These are phyloP conservation scores for Coregonus sp. DNA, from an alignment of 2,797 vertebrate species.

Conservation along the genomic window DNA sequence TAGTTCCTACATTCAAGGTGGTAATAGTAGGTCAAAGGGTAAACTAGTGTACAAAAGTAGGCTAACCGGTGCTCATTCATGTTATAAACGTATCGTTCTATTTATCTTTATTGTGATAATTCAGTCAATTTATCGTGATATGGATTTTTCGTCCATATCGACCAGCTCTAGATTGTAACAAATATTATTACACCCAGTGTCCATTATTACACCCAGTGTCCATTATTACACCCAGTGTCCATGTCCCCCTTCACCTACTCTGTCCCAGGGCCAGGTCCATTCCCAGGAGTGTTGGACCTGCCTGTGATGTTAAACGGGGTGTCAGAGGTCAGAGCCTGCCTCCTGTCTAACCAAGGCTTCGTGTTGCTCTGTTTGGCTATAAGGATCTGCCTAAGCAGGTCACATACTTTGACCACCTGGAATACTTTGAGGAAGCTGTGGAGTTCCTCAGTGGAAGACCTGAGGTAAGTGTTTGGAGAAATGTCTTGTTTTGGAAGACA, in stretches of 20 bases:
- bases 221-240: neutral
- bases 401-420: constrained; percentile 71
- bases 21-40: too few species aligned
- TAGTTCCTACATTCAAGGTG: too few species aligned
- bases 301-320: constrained; percentile 79
- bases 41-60: too few species aligned
- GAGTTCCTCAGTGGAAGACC: constrained; percentile 75
- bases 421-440: constrained; percentile 90
- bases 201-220: too few species aligned
- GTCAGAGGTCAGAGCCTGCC: constrained; percentile 82
- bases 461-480: constrained; percentile 53
- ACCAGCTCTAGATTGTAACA: too few species aligned
- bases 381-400: constrained; percentile 74
- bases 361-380: constrained; percentile 81
- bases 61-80: too few species aligned
- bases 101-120: too few species aligned
- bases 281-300: constrained; percentile 86
- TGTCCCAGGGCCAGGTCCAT: constrained; percentile 78
- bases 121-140: too few species aligned
- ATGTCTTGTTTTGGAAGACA: neutral
- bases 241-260: neutral
- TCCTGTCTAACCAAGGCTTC: constrained; percentile 84
- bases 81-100: too few species aligned
- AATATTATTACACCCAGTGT: too few species aligned
- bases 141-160: too few species aligned